Base-by-base conservation (phyloP, 2,888 invertebrate species). In the Macrophya alboannulata region DNA sequence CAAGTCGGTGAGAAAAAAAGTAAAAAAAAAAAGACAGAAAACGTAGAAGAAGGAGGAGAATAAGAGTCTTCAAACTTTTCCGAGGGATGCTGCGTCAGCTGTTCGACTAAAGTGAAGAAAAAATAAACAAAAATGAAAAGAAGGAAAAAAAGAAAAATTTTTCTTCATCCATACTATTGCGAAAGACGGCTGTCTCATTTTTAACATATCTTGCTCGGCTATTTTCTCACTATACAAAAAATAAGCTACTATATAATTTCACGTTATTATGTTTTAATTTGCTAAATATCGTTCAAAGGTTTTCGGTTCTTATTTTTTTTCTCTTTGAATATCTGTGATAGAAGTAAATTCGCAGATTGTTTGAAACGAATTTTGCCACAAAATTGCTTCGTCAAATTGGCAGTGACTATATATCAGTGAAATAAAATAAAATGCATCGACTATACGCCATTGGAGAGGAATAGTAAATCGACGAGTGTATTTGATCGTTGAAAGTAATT, bases 401-500 rank as follows among this genome's bases (percentile, higher is more conserved):
- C 37, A 37, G 31, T 6, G n/a, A n/a, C 15, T 37, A 6, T 37
- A 17, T n/a, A 17, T 68, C 68, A 37, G 2, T 68, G 8, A n/a
- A 62, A 62, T 21, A 37, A 71, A n/a, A 31, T n/a, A 40, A 40
- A 71, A 40, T 37, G 15, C 37, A 40, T 71, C 71, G 71, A 71
- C 37, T 40, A 71, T 8, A 3, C 21, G 25, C 71, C 40, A n/a
- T n/a, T 37, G 17, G 37, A 37, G 71, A 40, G 37, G n/a, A 37
- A 71, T n/a, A 71, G 40, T 25, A 51, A 76, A 76, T 76, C 76
- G 51, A 77, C 51, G 77, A 55, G 77, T 55, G 77, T 77, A 77
- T 77, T 77, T 55, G 62, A 81, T 62, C 81, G 62, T 43, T 62
- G 51, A 81, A 62, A 81, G 62, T 81, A 81, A 81, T 81, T 81